Evolutionary conservation across 2,113 vertebrate species (phyloP), one percentile per base, ranked within the genome.

Genomic region (Trinectes maculatus): DNA sequence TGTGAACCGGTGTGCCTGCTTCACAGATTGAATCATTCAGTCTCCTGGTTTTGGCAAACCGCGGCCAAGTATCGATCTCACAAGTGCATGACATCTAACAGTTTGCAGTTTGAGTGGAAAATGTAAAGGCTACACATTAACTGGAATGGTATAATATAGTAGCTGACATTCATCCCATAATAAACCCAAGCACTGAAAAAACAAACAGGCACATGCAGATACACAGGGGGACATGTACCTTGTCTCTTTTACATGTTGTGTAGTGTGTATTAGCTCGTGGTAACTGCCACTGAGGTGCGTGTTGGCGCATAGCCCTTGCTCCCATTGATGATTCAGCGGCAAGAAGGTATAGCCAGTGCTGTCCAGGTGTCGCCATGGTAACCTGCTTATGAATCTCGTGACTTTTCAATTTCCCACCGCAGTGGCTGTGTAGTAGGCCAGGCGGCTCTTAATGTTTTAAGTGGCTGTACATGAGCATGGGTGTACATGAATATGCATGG

Each of bases 331-430:
- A 85, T 75, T 75, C 79, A 72, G 43, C 31, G 24, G 44, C 66
- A 76, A 55, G 18, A 55, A 82, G 69, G 69, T 80, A 80, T 52
- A 71, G 76, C 40, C 53, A 46, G 46, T 34, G 34, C 22, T 31
- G 63, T 71, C 67, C 48, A 54, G 71, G 65, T 31, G 86, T 92
- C 84, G 85, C 92, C 90, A 91, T 91, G 90, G 90, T 80, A 91
- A 92, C 91, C 62, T 60, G 65, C 49, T 53, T 57, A 79, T 74
- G 79, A 84, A 80, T 68, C 59, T 76, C 43, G 44, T 86, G 88
- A 89, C 69, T 87, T 89, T 62, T 88, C 86, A 82, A 76, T 82
- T 84, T 85, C 69, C 61, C 53, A 77, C 31, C 53, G 34, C 26
- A 22, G 22, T 28, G 70, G 40, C 24, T 59, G 57, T 69, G 61